phyloP scores from a whole-genome alignment of 53 echinoderm and acorn worm species.

The Apostichopus leukothele region DNA sequence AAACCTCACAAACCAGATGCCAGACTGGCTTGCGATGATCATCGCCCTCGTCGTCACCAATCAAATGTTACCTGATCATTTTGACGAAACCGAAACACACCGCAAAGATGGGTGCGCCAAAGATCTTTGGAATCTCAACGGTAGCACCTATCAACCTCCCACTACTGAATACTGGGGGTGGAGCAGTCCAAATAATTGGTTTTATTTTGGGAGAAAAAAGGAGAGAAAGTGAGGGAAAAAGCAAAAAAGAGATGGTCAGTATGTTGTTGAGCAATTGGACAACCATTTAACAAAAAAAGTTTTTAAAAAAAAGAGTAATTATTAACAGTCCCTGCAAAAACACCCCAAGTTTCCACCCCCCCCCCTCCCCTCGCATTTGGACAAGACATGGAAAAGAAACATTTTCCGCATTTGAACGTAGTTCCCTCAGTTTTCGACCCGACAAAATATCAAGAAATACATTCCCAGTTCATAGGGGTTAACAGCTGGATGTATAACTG shows the following conservation, averaged over 20 bases:
- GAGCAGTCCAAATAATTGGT: conserved; percentile 25
- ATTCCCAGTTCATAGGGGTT: no score
- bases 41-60: neutral
- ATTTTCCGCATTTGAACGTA: no score
- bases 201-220: neutral
- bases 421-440: no score
- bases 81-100: conserved; percentile 20
- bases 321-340: neutral
- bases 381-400: no score
- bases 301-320: neutral
- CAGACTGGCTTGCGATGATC: neutral
- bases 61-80: conserved; percentile 12
- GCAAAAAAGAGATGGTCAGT: conserved; percentile 69
- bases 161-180: conserved; percentile 64
- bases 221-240: conserved; percentile 59
- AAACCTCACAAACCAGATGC: no score
- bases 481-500: no score
- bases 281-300: neutral
- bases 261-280: neutral
- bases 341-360: no score
- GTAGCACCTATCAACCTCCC: conserved; percentile 29
- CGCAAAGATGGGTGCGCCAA: neutral
- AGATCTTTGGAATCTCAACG: conserved; percentile 21
- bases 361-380: no score
- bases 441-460: no score